Conservation (phyloP, 2,113 vertebrate species). For the Perccottus glenii region DNA sequence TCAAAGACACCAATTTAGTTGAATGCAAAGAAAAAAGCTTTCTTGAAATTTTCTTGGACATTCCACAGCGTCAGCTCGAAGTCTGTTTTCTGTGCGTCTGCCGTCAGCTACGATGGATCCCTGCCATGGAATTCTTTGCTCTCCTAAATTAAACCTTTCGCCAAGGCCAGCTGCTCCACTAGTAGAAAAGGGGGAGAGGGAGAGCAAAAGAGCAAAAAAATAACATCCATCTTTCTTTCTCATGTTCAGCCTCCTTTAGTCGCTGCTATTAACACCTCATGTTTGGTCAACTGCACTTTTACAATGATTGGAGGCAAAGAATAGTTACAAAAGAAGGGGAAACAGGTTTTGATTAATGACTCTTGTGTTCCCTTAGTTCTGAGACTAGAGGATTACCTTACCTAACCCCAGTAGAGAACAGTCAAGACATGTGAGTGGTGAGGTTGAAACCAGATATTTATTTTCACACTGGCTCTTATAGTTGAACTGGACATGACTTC, state of each 20-base stretch:
- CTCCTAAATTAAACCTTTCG: conserved; percentile 78
- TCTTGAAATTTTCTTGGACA: conserved; percentile 53
- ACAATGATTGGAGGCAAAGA: conserved; percentile 26
- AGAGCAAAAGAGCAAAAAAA: conserved; percentile 48
- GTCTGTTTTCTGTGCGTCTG: conserved; percentile 57
- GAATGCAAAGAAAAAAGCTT: conserved; percentile 36
- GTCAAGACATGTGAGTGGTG: conserved; percentile 47
- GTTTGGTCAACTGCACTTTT: conserved; percentile 39
- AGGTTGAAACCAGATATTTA: conserved; percentile 71
- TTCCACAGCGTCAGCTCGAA: conserved; percentile 50
- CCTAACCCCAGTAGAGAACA: conserved; percentile 59
- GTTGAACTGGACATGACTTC: conserved; percentile 53
- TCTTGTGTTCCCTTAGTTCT: conserved; percentile 56
- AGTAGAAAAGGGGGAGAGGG: conserved; percentile 24
- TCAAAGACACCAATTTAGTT: conserved; percentile 13
- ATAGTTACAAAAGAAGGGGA: conserved; percentile 3
- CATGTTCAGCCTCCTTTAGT: conserved; percentile 57
- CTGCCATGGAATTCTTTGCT: conserved; percentile 76
- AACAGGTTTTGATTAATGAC: conserved; percentile 66
- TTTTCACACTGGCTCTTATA: conserved; percentile 57
- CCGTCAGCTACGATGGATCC: conserved; percentile 66
- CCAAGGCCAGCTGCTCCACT: conserved; percentile 67
- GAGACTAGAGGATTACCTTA: conserved; percentile 59
- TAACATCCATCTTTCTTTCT: conserved; percentile 44
- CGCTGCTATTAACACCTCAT: conserved; percentile 62